phyloP scores from a whole-genome alignment of 2,888 invertebrate species.

The Argyresthia albistria region DNA sequence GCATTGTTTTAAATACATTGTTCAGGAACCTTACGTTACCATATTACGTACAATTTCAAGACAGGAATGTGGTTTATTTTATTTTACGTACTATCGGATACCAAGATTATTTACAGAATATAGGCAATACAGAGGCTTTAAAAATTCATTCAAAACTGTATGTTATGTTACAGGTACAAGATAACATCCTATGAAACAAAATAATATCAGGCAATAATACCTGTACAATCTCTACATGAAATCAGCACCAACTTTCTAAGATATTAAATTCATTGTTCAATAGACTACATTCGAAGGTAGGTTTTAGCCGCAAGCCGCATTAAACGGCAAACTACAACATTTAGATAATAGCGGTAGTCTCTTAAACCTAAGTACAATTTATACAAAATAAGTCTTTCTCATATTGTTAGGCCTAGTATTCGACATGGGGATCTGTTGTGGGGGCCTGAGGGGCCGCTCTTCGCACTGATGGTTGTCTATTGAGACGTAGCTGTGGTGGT shows the following conservation, averaged over 20 bases:
- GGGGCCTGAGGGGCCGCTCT: constrained; percentile 59
- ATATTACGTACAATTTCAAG: constrained; percentile 8
- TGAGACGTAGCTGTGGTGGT: constrained; percentile 72
- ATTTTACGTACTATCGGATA: constrained; percentile 13
- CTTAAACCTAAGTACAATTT: constrained; percentile 16
- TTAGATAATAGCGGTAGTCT: neutral
- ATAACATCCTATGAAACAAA: neutral
- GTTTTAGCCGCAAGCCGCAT: neutral
- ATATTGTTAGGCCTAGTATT: constrained; percentile 52
- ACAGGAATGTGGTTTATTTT: neutral
- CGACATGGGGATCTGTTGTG: constrained; percentile 63
- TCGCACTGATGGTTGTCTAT: constrained; percentile 68
- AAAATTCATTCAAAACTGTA: no score
- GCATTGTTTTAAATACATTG: constrained; percentile 10
- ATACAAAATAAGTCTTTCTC: constrained; percentile 69
- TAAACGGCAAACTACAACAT: neutral
- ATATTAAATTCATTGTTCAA: neutral
- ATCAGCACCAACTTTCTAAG: neutral
- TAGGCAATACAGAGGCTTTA: neutral
- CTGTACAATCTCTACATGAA: neutral
- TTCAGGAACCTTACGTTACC: constrained; percentile 52
- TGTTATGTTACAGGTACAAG: neutral
- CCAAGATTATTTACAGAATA: constrained; percentile 13
- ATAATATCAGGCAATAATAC: no score
- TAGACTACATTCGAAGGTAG: no score